phyloP scores from a whole-genome alignment of 2,113 vertebrate genomes.

The Sylvia atricapilla region DNA sequence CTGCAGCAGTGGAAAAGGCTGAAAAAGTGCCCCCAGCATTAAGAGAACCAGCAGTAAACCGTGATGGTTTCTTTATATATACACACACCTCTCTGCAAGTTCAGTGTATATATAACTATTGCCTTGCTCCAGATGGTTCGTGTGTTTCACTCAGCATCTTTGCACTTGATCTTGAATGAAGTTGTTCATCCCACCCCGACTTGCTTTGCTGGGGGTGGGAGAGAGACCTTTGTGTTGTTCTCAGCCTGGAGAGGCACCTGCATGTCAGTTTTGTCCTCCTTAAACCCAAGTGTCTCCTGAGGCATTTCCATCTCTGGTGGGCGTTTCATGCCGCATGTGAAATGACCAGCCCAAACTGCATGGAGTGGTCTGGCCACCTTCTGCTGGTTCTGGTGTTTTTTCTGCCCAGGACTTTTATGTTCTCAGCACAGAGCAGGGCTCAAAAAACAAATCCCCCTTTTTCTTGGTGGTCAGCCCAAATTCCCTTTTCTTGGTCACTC shows the following conservation, averaged over 20 bases:
- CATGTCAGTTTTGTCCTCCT: conserved; percentile 37
- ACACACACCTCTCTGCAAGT: neutral
- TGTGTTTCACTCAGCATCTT: conserved; percentile 13
- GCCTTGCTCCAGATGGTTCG: neutral
- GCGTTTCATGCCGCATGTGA: neutral
- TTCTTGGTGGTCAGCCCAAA: conserved; percentile 10
- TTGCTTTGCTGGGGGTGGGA: conserved; percentile 1
- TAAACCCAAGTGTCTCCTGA: neutral
- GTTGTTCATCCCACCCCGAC: conserved; percentile 4
- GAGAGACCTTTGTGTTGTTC: neutral
- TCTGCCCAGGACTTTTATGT: neutral
- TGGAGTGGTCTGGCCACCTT: neutral
- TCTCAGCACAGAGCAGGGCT: neutral
- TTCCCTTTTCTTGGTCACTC: neutral
- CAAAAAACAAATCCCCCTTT: neutral
- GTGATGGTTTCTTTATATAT: conserved; percentile 55
- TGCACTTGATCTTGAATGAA: conserved; percentile 28
- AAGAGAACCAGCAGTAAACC: conserved; percentile 28
- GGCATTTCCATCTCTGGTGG: neutral
- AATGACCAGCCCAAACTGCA: neutral
- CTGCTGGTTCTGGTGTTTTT: neutral
- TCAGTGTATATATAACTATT: conserved; percentile 44
- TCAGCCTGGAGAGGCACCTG: conserved; percentile 12
- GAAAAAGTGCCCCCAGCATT: conserved; percentile 44
- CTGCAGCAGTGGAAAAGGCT: neutral